phyloP scores from a whole-genome alignment of 2,888 invertebrate genomes.

The Caradrina kadenii region DNA sequence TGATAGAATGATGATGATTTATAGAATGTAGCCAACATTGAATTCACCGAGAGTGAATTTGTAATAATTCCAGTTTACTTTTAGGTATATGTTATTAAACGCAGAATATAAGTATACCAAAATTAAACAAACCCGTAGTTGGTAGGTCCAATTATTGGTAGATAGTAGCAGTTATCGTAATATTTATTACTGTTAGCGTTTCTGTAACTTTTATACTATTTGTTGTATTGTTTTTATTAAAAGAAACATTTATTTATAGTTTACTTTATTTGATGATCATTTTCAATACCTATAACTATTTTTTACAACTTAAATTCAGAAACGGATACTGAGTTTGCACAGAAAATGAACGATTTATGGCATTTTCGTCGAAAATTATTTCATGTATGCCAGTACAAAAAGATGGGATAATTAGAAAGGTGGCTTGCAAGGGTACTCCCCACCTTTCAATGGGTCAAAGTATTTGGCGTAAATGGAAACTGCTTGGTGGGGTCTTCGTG shows the following conservation, averaged over 20 bases:
- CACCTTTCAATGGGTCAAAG: constrained; percentile 65
- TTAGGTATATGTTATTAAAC: constrained; percentile 11
- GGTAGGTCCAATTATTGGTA: constrained; percentile 23
- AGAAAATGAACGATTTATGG: neutral
- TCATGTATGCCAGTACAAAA: neutral
- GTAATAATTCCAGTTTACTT: neutral
- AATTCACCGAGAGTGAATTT: neutral
- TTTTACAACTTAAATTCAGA: constrained; percentile 12
- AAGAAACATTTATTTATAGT: constrained; percentile 56
- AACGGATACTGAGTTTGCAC: constrained; percentile 14
- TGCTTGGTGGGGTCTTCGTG: constrained; percentile 85
- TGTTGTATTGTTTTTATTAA: constrained; percentile 61
- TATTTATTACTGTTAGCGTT: constrained; percentile 58
- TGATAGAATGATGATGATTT: neutral
- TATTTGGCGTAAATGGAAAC: constrained; percentile 83
- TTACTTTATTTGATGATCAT: constrained; percentile 53
- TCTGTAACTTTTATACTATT: constrained; percentile 39
- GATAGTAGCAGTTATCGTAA: constrained; percentile 26
- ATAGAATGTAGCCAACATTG: neutral
- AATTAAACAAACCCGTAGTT: constrained; percentile 20
- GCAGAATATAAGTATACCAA: constrained; percentile 25
- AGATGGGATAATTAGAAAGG: constrained; percentile 47
- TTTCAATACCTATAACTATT: constrained; percentile 34
- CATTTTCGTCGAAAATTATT: neutral
- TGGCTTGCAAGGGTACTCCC: constrained; percentile 68